A percentile compares a stretch with the other conserved stretches of the same genome.
Evolutionary conservation across 2,113 vertebrate genomes (phyloP).

Genomic region (Seriola rivoliana): DNA sequence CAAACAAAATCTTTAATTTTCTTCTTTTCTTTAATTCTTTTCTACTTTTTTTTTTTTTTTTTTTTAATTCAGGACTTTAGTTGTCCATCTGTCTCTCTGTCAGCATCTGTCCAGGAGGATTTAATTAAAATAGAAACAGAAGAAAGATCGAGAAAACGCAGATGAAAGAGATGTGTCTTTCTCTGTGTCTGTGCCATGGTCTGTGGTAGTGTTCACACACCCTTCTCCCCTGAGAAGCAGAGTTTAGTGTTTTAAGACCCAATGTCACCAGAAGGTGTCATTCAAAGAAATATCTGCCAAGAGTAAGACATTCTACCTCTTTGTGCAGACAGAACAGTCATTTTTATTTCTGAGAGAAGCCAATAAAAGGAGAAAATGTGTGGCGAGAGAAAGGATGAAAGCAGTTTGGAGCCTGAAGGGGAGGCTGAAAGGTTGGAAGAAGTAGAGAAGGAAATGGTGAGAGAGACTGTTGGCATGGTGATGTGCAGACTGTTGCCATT

Average conservation of each 20-base stretch:
- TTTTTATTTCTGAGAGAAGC: slow-evolving; percentile 12
- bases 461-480: slow-evolving; percentile 64
- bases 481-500: slow-evolving; percentile 43
- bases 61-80: neutral
- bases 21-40: neutral
- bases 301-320: neutral
- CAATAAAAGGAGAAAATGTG: slow-evolving; percentile 10
- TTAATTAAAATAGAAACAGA: slow-evolving; percentile 14
- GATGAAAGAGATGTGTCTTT: slow-evolving; percentile 19
- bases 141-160: neutral
- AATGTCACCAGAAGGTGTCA: slow-evolving; percentile 8
- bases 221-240: neutral
- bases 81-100: neutral
- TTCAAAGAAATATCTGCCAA: neutral
- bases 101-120: neutral
- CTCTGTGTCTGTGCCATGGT: slow-evolving; percentile 2
- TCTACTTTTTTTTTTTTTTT: neutral
- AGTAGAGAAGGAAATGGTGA: slow-evolving; percentile 26
- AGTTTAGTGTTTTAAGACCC: slow-evolving; percentile 10
- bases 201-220: slow-evolving; percentile 19
- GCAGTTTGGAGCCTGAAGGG: slow-evolving; percentile 6
- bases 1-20: neutral
- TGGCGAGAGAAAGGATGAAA: slow-evolving; percentile 15
- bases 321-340: neutral
- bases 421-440: slow-evolving; percentile 17